Percentiles rank a stretch among this genome's conserved stretches.
Conservation (phyloP, 2,113 vertebrate genomes). For the Illadopsis cleaveri region DNA sequence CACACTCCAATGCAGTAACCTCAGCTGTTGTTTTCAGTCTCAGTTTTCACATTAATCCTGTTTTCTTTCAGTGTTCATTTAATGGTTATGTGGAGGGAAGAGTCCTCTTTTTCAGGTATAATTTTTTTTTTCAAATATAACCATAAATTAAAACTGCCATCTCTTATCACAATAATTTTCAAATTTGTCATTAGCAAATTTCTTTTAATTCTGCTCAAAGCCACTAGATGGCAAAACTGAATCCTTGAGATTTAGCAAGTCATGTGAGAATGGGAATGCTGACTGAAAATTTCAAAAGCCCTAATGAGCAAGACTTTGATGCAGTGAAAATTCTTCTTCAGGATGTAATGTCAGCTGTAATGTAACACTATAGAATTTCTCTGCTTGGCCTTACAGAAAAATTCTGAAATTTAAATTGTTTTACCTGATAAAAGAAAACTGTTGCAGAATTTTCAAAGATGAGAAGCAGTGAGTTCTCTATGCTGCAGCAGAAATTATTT, state of each 20-base stretch:
- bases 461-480: not conserved
- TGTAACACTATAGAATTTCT: not conserved
- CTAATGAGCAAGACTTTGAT: accelerated
- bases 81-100: not conserved
- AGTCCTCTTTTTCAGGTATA: not conserved
- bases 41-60: not conserved
- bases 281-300: not conserved
- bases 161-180: not conserved
- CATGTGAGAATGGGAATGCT: not conserved
- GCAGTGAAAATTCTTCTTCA: not conserved
- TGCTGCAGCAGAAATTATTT: not conserved
- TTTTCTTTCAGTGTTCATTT: not conserved
- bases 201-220: not conserved
- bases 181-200: not conserved
- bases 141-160: not conserved
- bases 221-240: conserved; percentile 20
- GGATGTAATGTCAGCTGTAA: not conserved
- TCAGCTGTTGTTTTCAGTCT: not conserved
- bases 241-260: not conserved
- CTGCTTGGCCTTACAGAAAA: not conserved
- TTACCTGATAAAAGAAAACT: not conserved
- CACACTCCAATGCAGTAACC: not conserved
- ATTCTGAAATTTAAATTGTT: not conserved
- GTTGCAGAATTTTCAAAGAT: not conserved
- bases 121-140: not conserved